Base-by-base conservation (phyloP, 2,888 invertebrate species). In the Ganaspis brasiliensis region DNA sequence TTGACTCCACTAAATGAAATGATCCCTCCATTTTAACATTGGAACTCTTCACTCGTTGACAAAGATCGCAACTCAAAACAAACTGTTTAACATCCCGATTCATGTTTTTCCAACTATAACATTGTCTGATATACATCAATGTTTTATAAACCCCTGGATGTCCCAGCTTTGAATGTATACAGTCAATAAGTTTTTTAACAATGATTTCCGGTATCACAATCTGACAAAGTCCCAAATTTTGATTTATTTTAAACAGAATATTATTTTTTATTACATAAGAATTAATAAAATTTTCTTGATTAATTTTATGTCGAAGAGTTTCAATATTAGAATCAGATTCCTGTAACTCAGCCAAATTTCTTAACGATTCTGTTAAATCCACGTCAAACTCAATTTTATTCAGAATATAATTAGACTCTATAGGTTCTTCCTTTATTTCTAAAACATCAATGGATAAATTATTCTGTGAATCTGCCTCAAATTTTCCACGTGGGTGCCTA, bases 401-500 rank as follows among this genome's bases (percentile, higher is more conserved):
- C 6, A 14, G 6, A 5, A n/a, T 16, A 49, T 16, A 49, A n/a
- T 16, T 5, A n/a, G 5, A 0, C 49, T 3, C n/a, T 49, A 6
- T n/a, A 5, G 49, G 6, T 4, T 31, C 6, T 6, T 2, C 2
- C 2, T 31, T n/a, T n/a, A 49, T n/a, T 6, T n/a, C n/a, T 16
- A 49, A 14, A 49, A 49, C n/a, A n/a, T 49, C 49, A n/a, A 49
- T 49, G 2, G 49, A 49, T 49, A 49, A n/a, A 49, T 49, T 49
- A n/a, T 49, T 14, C 2, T n/a, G 14, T 9, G 40, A 40, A 3
- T 6, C 10, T 10, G 10, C 40, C 5, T 49, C 84, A 9, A 81
- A 79, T 49, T 49, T 49, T n/a, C 49, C 49, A 2, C n/a, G 14
- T 2, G 49, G 16, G n/a, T 49, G 12, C n/a, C 49, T 14, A n/a